phyloP scores from a whole-genome alignment of 1,140 invertebrate species.

The Acromyrmex charruanus region DNA sequence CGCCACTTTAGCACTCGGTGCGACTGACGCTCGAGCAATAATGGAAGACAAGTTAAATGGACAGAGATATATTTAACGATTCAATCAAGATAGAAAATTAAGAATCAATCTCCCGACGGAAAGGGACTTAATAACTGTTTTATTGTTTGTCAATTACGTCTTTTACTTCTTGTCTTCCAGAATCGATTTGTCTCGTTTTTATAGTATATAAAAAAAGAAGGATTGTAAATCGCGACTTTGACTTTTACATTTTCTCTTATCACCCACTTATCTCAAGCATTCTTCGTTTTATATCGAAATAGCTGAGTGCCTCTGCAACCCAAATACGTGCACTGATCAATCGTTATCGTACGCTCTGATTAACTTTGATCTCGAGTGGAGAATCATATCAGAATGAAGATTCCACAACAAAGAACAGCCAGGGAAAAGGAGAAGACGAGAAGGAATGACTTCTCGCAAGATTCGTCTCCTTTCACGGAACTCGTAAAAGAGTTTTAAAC shows the following conservation, averaged over 20 bases:
- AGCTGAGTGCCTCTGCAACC: neutral
- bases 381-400: slow-evolving; percentile 25
- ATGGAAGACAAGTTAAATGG: neutral
- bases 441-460: slow-evolving; percentile 8
- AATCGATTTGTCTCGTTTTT: neutral
- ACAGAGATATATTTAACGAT: neutral
- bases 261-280: neutral
- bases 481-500: slow-evolving; percentile 75
- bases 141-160: neutral
- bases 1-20: slow-evolving; percentile 20
- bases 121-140: neutral
- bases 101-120: neutral
- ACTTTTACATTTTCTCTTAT: neutral
- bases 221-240: neutral
- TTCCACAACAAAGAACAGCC: slow-evolving; percentile 44
- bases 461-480: slow-evolving; percentile 69
- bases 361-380: slow-evolving; percentile 28
- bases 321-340: slow-evolving; percentile 10
- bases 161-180: neutral
- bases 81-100: neutral
- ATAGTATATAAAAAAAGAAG: neutral
- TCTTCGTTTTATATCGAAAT: neutral
- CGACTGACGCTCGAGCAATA: neutral
- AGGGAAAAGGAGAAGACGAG: neutral
- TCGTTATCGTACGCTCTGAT: slow-evolving; percentile 12